Evolutionary conservation across 1,140 invertebrate species (phyloP).

Genomic region (Pseudomyrmex sp.): DNA sequence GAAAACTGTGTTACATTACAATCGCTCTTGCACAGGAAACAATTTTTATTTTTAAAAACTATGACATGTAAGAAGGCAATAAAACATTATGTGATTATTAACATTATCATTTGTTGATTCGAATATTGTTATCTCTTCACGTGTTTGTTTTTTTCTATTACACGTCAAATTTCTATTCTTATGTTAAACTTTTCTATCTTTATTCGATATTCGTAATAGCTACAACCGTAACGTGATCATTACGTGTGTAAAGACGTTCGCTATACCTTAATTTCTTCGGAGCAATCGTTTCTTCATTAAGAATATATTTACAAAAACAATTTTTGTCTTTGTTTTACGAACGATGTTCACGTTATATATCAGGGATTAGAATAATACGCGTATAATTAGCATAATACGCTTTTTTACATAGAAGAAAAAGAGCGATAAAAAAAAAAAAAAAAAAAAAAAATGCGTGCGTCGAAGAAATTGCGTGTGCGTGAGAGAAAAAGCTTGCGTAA

Average conservation of each 20-base stretch:
- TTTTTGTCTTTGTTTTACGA: conserved; percentile 82
- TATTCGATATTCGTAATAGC: too few species aligned
- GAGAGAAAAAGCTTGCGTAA: conserved; percentile 8
- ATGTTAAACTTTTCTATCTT: too few species aligned
- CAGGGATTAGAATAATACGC: conserved; percentile 85
- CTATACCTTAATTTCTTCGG: neutral
- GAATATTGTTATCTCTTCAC: neutral
- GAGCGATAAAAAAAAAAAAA: conserved; percentile 24
- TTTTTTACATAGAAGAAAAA: conserved; percentile 54
- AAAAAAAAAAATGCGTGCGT: neutral
- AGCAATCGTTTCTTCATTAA: conserved; percentile 11
- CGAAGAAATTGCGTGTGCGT: conserved; percentile 7
- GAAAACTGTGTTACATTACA: too few species aligned
- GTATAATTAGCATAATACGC: conserved; percentile 82
- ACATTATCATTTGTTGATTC: too few species aligned
- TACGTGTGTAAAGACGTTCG: neutral
- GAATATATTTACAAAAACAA: neutral
- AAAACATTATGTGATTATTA: too few species aligned
- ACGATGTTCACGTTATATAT: conserved; percentile 84
- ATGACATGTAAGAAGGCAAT: too few species aligned
- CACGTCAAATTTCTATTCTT: too few species aligned
- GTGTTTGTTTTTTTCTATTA: neutral
- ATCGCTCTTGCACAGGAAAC: too few species aligned
- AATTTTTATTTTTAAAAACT: neutral
- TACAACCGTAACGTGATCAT: neutral